These are phyloP conservation scores for Cryptophagus acutangulus DNA, from an alignment of 2,888 invertebrate genomes.

Conservation along the genomic window DNA sequence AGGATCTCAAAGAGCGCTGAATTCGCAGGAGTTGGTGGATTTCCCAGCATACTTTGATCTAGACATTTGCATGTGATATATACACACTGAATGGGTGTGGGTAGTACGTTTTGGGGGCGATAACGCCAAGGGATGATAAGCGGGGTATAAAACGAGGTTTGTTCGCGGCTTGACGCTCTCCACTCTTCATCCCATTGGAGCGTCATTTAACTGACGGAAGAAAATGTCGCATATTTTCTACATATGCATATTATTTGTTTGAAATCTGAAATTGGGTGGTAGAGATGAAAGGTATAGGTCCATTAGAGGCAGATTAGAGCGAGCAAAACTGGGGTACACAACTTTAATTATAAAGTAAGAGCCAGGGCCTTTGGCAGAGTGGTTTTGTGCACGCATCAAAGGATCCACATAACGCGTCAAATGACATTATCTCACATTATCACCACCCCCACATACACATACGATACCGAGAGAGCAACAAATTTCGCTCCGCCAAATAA, in stretches of 20 bases:
- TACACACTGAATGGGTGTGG: slow-evolving; percentile 24
- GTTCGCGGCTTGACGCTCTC: slow-evolving; percentile 43
- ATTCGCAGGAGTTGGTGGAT: slow-evolving; percentile 27
- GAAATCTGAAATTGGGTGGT: slow-evolving; percentile 30
- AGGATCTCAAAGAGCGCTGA: too few relatives aligned
- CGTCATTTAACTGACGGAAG: background rate
- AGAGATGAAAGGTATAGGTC: slow-evolving; percentile 41
- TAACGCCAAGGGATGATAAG: too few relatives aligned
- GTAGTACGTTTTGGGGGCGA: slow-evolving; percentile 21
- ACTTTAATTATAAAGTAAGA: slow-evolving; percentile 43
- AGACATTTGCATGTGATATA: slow-evolving; percentile 40
- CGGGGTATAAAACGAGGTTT: slow-evolving; percentile 24
- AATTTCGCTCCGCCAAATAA: too few relatives aligned
- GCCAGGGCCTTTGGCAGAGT: slow-evolving; percentile 26
- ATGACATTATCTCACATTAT: slow-evolving; percentile 31
- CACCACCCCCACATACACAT: slow-evolving; percentile 18
- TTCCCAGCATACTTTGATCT: slow-evolving; percentile 35
- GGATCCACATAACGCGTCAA: slow-evolving; percentile 29
- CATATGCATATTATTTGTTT: background rate
- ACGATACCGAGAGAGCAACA: too few relatives aligned
- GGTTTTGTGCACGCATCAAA: slow-evolving; percentile 35
- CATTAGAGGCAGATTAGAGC: slow-evolving; percentile 42
- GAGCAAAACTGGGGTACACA: slow-evolving; percentile 27
- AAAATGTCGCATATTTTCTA: background rate
- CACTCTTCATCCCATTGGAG: slow-evolving; percentile 10